Percentiles rank a stretch among this genome's conserved stretches.
phyloP scores from a whole-genome alignment of 2,888 invertebrate genomes.

The Tubulanus polymorphus region DNA sequence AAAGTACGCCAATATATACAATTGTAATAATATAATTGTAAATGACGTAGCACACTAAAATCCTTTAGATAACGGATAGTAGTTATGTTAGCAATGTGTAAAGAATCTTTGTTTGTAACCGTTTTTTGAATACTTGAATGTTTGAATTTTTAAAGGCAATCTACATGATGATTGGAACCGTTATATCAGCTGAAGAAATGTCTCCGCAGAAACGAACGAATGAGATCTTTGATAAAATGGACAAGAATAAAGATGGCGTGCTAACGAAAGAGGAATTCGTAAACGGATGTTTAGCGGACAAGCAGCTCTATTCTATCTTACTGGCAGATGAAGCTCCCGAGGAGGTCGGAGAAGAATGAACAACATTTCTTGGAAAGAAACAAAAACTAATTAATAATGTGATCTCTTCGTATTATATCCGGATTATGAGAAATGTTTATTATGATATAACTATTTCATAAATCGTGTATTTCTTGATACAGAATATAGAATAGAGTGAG shows the following conservation, averaged over 20 bases:
- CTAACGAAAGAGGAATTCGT: constrained; percentile 97
- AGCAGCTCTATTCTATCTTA: constrained; percentile 49
- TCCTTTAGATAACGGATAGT: too few species aligned
- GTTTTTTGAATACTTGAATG: too few species aligned
- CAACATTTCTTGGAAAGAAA: too few species aligned
- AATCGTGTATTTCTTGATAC: too few species aligned
- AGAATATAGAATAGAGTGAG: too few species aligned
- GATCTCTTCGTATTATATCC: too few species aligned
- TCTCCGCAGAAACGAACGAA: constrained; percentile 96
- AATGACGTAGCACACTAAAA: too few species aligned
- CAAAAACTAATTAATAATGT: too few species aligned
- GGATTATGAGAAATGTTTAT: too few species aligned
- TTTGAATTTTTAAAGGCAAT: constrained; percentile 86
- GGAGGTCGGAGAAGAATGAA: background rate
- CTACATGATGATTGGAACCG: constrained; percentile 97
- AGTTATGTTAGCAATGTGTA: background rate
- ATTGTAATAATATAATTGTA: too few species aligned
- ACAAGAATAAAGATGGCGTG: constrained; percentile 97
- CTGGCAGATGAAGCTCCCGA: constrained; percentile 35
- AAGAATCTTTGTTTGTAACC: background rate
- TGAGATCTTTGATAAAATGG: constrained; percentile 99
- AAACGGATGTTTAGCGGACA: constrained; percentile 92
- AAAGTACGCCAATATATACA: too few species aligned
- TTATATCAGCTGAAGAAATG: constrained; percentile 29
- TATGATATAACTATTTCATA: too few species aligned